Evolutionary conservation across 2,888 invertebrate species (phyloP), one percentile per base, ranked within the genome.

Genomic region (Drosophila pegasa): DNA sequence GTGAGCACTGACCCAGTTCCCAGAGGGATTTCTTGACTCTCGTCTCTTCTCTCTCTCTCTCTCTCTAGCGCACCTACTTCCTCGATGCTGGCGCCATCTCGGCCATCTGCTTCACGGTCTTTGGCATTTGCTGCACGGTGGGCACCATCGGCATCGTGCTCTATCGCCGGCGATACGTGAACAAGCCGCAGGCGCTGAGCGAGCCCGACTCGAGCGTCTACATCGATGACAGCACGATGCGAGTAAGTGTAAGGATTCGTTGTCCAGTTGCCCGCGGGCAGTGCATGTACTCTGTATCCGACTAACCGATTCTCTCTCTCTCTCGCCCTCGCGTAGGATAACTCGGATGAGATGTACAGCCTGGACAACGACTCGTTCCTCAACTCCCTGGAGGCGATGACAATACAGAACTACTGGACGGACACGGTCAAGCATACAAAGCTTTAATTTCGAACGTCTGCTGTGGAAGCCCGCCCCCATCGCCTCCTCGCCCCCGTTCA

Each of bases 381-480:
- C 69, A 98, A 98, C 93, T 97, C 97, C 69, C 93, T 98, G 84
- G 98, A 98, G 93, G 97, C 97, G 78, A 97, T 97, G 97, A 97
- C 97, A 80, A 97, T 98, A 91, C 97, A 97, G 92, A 97, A 97
- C 93, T 97, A 97, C 91, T 98, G 97, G 97, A 97, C 97, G 56
- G 97, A 97, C 92, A 97, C 95, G 80, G 97, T 97, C 76, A 97
- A 97, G 92, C 97, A 97, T 92, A 97, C 97, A 87, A 97, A 97
- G 92, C 94, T 97, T 92, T 97, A 95, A 73, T 71, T 79, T 71
- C 33, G 37, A n/a, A 16, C 37, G 56, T 61, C 65, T 71, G 56
- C 29, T 50, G 29, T 41, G 45, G 33, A 22, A 31, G 25, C 18
- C 20, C 43, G 50, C 20, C 27, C 14, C 9, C 25, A 27, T 25